Conservation (phyloP, 2,113 vertebrate genomes). For the Beaufortia kweichowensis region DNA sequence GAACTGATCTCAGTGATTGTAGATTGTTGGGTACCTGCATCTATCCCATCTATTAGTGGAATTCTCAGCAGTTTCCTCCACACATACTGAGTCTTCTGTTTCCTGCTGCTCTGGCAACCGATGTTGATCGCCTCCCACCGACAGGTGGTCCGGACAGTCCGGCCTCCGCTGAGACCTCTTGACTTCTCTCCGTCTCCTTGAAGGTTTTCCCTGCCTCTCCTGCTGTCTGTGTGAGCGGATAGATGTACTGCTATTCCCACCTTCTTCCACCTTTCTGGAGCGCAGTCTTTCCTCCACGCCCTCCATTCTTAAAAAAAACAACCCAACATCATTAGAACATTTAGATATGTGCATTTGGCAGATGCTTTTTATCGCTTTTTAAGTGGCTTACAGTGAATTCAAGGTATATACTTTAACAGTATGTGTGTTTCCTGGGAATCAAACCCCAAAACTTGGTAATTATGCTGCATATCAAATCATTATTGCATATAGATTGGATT, state of each 20-base stretch:
- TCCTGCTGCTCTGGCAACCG: constrained; percentile 70
- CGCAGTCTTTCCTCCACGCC: constrained; percentile 53
- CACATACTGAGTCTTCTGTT: constrained; percentile 57
- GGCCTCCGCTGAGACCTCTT: constrained; percentile 64
- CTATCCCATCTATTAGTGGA: constrained; percentile 72
- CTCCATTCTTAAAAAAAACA: constrained; percentile 57
- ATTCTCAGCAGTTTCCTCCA: constrained; percentile 66
- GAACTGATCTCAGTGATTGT: neutral
- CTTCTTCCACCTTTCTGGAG: constrained; percentile 40
- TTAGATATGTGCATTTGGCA: neutral
- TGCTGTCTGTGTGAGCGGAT: constrained; percentile 57
- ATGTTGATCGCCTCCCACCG: constrained; percentile 56
- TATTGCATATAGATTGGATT: no score
- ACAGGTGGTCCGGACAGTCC: constrained; percentile 68
- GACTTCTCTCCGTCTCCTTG: constrained; percentile 71
- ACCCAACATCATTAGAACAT: neutral
- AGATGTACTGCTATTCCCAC: constrained; percentile 45
- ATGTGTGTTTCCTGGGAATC: no score
- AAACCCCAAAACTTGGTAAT: no score
- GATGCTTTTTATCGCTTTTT: neutral
- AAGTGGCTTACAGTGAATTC: neutral
- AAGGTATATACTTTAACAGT: neutral
- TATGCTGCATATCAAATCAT: no score
- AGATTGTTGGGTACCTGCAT: constrained; percentile 49
- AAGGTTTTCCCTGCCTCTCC: constrained; percentile 64